These are phyloP conservation scores for Paguma larvata DNA, from an alignment of 2,797 vertebrate species.

Conservation along the genomic window DNA sequence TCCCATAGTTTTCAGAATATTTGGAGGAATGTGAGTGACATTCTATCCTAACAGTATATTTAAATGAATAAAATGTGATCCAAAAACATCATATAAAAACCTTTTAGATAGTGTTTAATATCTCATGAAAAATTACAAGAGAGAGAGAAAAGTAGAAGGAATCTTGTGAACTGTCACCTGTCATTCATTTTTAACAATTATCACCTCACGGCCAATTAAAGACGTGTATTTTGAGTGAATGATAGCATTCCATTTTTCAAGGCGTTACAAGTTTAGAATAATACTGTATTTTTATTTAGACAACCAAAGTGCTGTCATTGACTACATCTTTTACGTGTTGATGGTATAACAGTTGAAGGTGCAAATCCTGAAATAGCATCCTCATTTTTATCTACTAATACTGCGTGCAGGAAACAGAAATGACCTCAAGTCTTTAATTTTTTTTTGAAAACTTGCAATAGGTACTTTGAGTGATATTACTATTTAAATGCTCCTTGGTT, in stretches of 20 bases:
- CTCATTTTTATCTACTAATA: not conserved
- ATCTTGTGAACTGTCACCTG: not conserved
- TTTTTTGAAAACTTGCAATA: not conserved
- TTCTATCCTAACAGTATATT: not conserved
- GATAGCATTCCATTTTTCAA: not conserved
- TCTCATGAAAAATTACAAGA: not conserved
- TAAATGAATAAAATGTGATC: not conserved
- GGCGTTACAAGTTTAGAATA: not conserved
- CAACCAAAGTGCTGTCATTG: not conserved
- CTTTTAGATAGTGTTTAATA: not conserved
- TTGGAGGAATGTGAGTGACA: not conserved
- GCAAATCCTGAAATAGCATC: not conserved
- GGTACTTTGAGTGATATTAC: not conserved
- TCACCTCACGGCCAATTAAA: not conserved
- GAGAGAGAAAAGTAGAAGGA: not conserved
- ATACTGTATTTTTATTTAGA: not conserved
- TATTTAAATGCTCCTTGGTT: not conserved
- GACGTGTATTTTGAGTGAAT: not conserved
- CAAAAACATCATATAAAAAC: not conserved
- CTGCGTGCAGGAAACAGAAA: not conserved
- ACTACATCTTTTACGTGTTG: not conserved
- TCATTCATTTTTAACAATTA: not conserved
- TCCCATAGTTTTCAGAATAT: not conserved
- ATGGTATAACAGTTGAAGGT: not conserved
- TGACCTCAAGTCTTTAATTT: not conserved